Base-by-base conservation (phyloP, 2,888 invertebrate species). In the Neria commutata region DNA sequence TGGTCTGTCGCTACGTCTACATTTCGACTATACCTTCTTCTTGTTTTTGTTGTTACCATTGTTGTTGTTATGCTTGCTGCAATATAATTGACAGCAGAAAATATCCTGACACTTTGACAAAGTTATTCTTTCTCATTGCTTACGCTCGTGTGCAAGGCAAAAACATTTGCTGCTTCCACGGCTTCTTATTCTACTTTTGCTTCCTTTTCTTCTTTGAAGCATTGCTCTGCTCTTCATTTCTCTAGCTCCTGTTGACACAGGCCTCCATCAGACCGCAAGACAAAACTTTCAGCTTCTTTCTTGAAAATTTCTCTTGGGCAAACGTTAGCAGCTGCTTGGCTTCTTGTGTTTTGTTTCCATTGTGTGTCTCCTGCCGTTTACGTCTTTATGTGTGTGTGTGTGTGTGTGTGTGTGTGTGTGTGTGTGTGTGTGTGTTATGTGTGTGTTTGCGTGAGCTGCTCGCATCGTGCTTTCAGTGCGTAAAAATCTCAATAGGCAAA, bases 71-170 rank as follows among this genome's bases (percentile, higher is more conserved):
- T 29, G 11, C 11, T 29, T 29, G 6, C 29, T 29, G 6, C 29
- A 37, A 37, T 4, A 54, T 54, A 54, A 54, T 54, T 54, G 54
- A 47, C 54, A 54, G 54, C 46, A 47, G 37, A 54, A 54, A 54
- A 54, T 54, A 54, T 54, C 46, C 54, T 46, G 47, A 46, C 54
- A 54, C 47, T 54, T 54, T 34, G 34, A 33, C 47, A 46, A 54
- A 54, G 54, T 54, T 54, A 17, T 47, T 33, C n/a, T 19, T 26
- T 29, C 3, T 26, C n/a, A n/a, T n/a, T n/a, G n/a, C n/a, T n/a
- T n/a, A n/a, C n/a, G n/a, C n/a, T n/a, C n/a, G n/a, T n/a, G n/a
- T n/a, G n/a, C n/a, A n/a, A n/a, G n/a, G n/a, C n/a, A n/a, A n/a
- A n/a, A n/a, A n/a, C n/a, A n/a, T n/a, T n/a, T n/a, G n/a, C n/a